A percentile compares a stretch with the other conserved stretches of the same genome.
phyloP scores from a whole-genome alignment of 92 coral and sea anemone genomes.

The Palythoa grandiflora region DNA sequence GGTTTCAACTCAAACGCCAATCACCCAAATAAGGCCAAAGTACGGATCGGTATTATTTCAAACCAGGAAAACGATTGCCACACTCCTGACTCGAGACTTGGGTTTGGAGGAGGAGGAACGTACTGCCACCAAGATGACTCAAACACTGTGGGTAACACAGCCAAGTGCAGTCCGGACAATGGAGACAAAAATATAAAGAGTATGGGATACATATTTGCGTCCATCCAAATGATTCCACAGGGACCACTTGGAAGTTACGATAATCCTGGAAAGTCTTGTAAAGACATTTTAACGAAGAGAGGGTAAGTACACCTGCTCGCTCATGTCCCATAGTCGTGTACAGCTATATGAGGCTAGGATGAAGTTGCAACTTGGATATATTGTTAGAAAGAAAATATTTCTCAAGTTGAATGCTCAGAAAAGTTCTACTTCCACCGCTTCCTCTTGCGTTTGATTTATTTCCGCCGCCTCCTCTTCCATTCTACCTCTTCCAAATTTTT shows the following conservation, averaged over 20 bases:
- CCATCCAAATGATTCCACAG: not conserved
- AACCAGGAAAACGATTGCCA: conserved; percentile 24
- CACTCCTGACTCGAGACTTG: conserved; percentile 41
- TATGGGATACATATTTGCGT: conserved; percentile 46
- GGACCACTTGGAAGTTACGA: conserved; percentile 28
- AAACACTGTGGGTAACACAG: conserved; percentile 45
- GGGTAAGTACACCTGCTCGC: not conserved
- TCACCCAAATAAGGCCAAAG: not conserved
- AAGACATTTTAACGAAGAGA: conserved; percentile 20
- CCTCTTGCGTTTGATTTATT: too few relatives aligned
- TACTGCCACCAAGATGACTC: conserved; percentile 15
- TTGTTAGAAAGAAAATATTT: too few relatives aligned
- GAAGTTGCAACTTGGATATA: too few relatives aligned
- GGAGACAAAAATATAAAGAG: conserved; percentile 39
- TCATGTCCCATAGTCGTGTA: too few relatives aligned
- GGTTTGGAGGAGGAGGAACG: conserved; percentile 35
- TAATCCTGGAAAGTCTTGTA: conserved; percentile 55
- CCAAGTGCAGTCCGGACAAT: conserved; percentile 6
- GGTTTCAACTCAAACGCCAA: conserved; percentile 22
- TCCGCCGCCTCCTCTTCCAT: too few relatives aligned
- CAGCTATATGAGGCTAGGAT: too few relatives aligned
- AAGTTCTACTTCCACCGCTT: too few relatives aligned
- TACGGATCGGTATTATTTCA: conserved; percentile 15
- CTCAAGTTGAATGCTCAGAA: too few relatives aligned
- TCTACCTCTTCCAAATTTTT: too few relatives aligned